These are phyloP conservation scores for Hemiprocne comata DNA, from an alignment of 2,113 vertebrate species.

Conservation along the genomic window DNA sequence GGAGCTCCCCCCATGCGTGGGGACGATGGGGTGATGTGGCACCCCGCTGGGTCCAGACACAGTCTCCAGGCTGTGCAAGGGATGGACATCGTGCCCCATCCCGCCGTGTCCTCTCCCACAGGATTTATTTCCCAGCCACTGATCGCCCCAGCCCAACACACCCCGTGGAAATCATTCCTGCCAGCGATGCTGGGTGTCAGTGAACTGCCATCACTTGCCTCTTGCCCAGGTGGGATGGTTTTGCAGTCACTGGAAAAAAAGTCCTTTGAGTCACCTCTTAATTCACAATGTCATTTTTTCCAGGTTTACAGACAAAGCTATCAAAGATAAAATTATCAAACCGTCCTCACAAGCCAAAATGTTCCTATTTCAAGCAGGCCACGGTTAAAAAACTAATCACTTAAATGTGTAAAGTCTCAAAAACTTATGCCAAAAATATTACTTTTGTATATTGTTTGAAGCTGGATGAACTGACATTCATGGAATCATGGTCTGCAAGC, in stretches of 20 bases:
- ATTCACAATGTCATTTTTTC: background rate
- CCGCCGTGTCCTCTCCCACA: accelerated
- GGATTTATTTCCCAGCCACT: background rate
- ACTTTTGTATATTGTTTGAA: background rate
- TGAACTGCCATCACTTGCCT: background rate
- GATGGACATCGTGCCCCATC: background rate
- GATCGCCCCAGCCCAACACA: background rate
- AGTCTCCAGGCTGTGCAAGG: background rate
- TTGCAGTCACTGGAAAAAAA: background rate
- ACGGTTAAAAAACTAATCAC: background rate
- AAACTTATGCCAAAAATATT: accelerated
- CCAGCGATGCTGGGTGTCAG: accelerated
- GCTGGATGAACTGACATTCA: accelerated
- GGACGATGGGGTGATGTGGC: accelerated
- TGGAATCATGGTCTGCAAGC: background rate
- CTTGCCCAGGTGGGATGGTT: accelerated
- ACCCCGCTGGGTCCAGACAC: accelerated
- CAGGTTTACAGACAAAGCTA: background rate
- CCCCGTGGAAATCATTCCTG: accelerated
- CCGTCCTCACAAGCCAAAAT: background rate
- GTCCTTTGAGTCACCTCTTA: background rate
- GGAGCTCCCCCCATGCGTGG: accelerated
- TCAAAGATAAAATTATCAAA: background rate
- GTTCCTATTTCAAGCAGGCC: background rate
- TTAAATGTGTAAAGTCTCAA: background rate